Percentiles rank a stretch among this genome's conserved stretches.
phyloP scores from a whole-genome alignment of 2,888 invertebrate species.

The Lobophora halterata region DNA sequence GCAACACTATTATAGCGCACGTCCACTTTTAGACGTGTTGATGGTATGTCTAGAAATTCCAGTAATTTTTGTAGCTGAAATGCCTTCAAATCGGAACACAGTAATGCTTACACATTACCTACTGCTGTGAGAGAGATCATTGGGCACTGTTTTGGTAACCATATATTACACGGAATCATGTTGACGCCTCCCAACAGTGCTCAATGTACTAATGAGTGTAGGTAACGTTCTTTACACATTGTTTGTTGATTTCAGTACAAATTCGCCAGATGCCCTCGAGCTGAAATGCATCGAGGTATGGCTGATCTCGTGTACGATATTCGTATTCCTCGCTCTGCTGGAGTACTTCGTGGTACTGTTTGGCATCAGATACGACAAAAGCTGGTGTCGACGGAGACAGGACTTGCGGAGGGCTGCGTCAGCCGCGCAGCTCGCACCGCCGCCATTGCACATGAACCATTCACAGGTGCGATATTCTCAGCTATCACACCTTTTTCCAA shows the following conservation, averaged over 20 bases:
- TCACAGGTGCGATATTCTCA: conserved; percentile 52
- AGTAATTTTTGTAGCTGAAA: background rate
- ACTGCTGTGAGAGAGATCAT: too few species aligned
- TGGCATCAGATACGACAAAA: conserved; percentile 84
- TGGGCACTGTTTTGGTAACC: too few species aligned
- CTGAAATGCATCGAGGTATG: conserved; percentile 84
- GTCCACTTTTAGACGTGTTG: too few species aligned
- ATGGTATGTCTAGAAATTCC: too few species aligned
- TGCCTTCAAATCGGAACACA: too few species aligned
- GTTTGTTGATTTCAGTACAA: conserved; percentile 69
- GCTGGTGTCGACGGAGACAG: conserved; percentile 77
- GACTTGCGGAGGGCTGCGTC: conserved; percentile 69
- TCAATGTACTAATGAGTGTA: too few species aligned
- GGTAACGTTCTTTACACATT: too few species aligned
- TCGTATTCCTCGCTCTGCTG: conserved; percentile 82
- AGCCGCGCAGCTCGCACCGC: conserved; percentile 66
- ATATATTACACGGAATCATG: too few species aligned
- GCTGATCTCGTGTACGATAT: conserved; percentile 84
- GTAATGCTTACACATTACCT: too few species aligned
- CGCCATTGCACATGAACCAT: conserved; percentile 70
- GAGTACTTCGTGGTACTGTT: conserved; percentile 84
- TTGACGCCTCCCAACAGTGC: too few species aligned
- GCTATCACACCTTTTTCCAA: background rate
- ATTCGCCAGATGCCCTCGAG: conserved; percentile 83
- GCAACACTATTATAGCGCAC: too few species aligned